These are phyloP conservation scores for Zaprionus capensis DNA, from an alignment of 1,140 invertebrate genomes.

Conservation along the genomic window DNA sequence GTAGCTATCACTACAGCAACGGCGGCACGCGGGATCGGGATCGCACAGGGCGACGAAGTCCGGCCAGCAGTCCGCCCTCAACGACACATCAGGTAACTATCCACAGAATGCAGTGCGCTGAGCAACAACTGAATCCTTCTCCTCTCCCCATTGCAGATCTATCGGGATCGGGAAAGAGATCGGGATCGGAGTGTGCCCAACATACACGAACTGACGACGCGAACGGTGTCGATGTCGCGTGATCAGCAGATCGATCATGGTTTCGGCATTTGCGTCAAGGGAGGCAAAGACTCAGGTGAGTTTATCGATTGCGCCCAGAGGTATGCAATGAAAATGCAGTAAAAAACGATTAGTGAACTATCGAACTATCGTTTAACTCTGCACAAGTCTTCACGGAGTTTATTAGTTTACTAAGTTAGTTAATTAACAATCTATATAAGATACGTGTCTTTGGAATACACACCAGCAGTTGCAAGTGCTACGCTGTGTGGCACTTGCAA, in stretches of 20 bases:
- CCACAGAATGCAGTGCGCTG: too few relatives aligned
- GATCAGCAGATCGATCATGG: constrained; percentile 91
- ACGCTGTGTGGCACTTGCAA: not conserved
- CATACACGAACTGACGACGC: constrained; percentile 90
- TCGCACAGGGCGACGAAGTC: constrained; percentile 86
- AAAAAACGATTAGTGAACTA: not conserved
- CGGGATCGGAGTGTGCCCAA: constrained; percentile 86
- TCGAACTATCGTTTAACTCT: not conserved
- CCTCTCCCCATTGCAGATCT: constrained; percentile 55
- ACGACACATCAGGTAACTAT: constrained; percentile 87
- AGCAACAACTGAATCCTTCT: not conserved
- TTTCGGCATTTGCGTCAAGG: constrained; percentile 95
- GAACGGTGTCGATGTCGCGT: constrained; percentile 92
- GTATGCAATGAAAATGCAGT: not conserved
- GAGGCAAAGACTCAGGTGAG: constrained; percentile 93
- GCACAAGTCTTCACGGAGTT: not conserved
- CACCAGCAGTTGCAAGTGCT: not conserved
- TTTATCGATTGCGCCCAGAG: not conserved
- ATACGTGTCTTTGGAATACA: not conserved
- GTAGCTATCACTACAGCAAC: constrained; percentile 84
- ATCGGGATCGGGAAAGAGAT: constrained; percentile 80
- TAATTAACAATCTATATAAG: not conserved
- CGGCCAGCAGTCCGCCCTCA: constrained; percentile 90
- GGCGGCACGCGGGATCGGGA: constrained; percentile 72
- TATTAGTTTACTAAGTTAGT: not conserved